Conservation (phyloP, 2,888 invertebrate species). For the Anarsia innoxiella region DNA sequence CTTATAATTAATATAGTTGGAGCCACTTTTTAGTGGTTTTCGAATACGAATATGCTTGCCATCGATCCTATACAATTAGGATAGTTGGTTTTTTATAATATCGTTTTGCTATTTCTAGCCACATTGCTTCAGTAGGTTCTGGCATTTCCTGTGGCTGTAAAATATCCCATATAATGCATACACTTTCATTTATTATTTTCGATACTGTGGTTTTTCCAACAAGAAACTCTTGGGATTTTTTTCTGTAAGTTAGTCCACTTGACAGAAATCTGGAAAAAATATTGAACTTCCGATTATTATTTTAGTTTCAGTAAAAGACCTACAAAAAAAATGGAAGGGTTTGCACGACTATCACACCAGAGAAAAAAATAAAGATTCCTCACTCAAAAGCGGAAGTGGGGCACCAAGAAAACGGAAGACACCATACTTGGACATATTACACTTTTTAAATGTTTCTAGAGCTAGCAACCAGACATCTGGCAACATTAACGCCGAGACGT, state of each 20-base stretch:
- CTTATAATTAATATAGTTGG: slow-evolving; percentile 20
- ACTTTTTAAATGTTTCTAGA: slow-evolving; percentile 19
- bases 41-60: slow-evolving; percentile 22
- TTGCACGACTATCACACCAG: slow-evolving; percentile 28
- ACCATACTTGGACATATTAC: slow-evolving; percentile 20
- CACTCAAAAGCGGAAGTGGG: slow-evolving; percentile 18
- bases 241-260: slow-evolving; percentile 17
- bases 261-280: slow-evolving; percentile 18
- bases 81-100: slow-evolving; percentile 23
- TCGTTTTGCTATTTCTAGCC: slow-evolving; percentile 20
- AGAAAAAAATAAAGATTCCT: slow-evolving; percentile 23
- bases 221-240: slow-evolving; percentile 18
- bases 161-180: slow-evolving; percentile 16
- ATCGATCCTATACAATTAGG: no score
- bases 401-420: slow-evolving; percentile 20
- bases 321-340: slow-evolving; percentile 32
- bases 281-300: slow-evolving; percentile 12
- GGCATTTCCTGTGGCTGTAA: slow-evolving; percentile 12
- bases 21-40: slow-evolving; percentile 18
- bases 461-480: slow-evolving; percentile 15
- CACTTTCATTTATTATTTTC: slow-evolving; percentile 16
- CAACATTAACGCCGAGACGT: slow-evolving; percentile 14
- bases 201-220: slow-evolving; percentile 17
- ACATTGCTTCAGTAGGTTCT: slow-evolving; percentile 15
- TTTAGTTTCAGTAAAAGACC: slow-evolving; percentile 27